phyloP scores from a whole-genome alignment of 2,113 vertebrate species.

The Microcebus lehilahytsara region DNA sequence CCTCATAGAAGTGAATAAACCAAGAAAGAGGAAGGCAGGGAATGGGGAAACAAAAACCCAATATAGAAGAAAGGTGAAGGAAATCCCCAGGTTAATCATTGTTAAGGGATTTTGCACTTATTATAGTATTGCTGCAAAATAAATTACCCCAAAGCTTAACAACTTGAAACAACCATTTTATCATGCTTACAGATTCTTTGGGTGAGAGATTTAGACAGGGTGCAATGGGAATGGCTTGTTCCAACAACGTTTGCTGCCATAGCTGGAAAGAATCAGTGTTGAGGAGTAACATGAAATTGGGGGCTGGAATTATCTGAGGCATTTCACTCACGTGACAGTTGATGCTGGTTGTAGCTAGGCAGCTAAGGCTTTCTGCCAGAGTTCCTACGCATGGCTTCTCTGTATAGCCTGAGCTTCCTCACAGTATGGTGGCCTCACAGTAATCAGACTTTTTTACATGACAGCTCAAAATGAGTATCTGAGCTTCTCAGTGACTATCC shows the following conservation, averaged over 20 bases:
- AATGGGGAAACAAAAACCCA: neutral
- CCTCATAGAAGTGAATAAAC: neutral
- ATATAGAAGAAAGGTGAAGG: neutral
- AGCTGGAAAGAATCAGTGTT: neutral
- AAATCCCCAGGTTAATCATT: neutral
- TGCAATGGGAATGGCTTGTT: neutral
- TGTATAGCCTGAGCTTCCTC: neutral
- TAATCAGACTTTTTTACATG: neutral
- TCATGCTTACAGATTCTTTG: neutral
- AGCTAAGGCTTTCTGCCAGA: neutral
- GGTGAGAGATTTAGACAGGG: neutral
- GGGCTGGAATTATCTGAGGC: neutral
- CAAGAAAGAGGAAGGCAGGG: neutral
- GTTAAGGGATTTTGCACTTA: neutral
- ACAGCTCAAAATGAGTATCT: neutral
- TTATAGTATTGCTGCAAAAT: neutral
- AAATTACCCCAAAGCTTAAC: neutral
- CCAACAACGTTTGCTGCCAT: neutral
- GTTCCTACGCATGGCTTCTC: neutral
- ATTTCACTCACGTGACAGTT: neutral
- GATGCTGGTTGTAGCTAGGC: neutral
- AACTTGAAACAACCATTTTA: neutral
- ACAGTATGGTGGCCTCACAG: neutral
- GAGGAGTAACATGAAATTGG: neutral
- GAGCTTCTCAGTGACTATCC: neutral